Percentiles rank a stretch among this genome's conserved stretches.
phyloP scores from a whole-genome alignment of 1,140 invertebrate genomes.

The Orchesella cincta region DNA sequence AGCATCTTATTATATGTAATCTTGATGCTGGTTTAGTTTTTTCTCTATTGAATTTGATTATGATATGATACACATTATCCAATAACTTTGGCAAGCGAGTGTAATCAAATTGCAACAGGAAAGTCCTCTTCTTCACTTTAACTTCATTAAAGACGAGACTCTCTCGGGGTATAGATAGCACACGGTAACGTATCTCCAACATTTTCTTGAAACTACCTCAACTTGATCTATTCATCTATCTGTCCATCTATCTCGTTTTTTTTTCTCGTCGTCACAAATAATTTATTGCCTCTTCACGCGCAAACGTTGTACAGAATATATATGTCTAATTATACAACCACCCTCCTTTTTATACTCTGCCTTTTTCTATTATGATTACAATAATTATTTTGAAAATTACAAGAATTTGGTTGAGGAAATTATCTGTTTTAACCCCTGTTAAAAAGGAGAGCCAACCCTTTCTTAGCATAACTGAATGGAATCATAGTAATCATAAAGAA shows the following conservation, averaged over 20 bases:
- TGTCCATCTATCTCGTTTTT: conserved; percentile 5
- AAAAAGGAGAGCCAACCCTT: conserved; percentile 27
- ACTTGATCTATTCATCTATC: conserved; percentile 7
- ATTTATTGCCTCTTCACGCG: conserved; percentile 43
- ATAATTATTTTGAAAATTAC: conserved; percentile 44
- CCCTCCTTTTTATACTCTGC: conserved; percentile 14
- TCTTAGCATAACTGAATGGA: conserved; percentile 29
- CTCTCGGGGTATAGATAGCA: background rate
- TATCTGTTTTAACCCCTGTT: conserved; percentile 41
- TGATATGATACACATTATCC: background rate
- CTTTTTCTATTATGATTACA: conserved; percentile 39
- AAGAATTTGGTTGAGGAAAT: conserved; percentile 41
- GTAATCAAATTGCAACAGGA: conserved; percentile 2
- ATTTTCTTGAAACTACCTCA: background rate
- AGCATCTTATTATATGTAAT: too few species aligned
- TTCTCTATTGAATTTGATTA: background rate
- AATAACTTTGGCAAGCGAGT: background rate
- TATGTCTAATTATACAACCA: conserved; percentile 38
- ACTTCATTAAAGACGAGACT: background rate
- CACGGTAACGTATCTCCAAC: background rate
- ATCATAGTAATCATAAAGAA: conserved; percentile 27
- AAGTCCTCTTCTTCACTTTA: background rate
- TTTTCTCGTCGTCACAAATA: conserved; percentile 42
- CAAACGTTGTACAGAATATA: conserved; percentile 41
- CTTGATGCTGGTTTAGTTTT: background rate